Evolutionary conservation across 1,140 invertebrate species (phyloP), one percentile per base, ranked within the genome.

Genomic region (Drosophila lacteicornis): DNA sequence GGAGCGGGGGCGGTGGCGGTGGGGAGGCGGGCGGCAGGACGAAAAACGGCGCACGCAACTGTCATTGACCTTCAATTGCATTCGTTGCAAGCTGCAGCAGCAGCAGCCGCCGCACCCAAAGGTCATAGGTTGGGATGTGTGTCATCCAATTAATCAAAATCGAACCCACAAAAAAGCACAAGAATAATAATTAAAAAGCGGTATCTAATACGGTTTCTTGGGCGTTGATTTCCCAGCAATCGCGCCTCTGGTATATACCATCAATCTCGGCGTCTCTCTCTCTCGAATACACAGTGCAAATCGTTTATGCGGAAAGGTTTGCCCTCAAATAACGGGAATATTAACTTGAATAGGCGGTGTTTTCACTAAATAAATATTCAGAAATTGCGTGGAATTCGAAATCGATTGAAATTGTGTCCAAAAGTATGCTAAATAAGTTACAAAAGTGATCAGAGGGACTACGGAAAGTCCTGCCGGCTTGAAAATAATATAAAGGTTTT

Each of bases 1-100:
- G 42, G 22, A 22, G 40, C 19, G 59, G 15, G 36, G 38, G 40
- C 22, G 19, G 27, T 22, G 22, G 22, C 17, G 56, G 56, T n/a
- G 30, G 15, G 22, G 47, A 17, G 47, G 66, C 17, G 22, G 38
- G 63, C 36, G 61, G 38, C 53, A 51, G 66, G 79, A 69, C 66
- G 66, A 62, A 65, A 86, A 81, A 85, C 80, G 83, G 83, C 84
- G 80, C 83, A 88, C 83, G 84, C 83, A 87, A 87, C 83, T 87
- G 83, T 87, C 83, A 87, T 87, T 87, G 83, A 87, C 83, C 83
- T 87, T 87, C 83, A 87, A 87, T 84, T 87, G 83, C 83, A 87
- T 66, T 83, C 76, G 80, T 79, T 77, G 79, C 79, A 81, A 71
- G 57, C 56, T 75, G 76, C 79, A 86, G 65, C 53, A 55, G 51